Percentiles rank a stretch among this genome's conserved stretches.
Evolutionary conservation across 2,113 vertebrate species (phyloP).

Genomic region (Chionis minor): DNA sequence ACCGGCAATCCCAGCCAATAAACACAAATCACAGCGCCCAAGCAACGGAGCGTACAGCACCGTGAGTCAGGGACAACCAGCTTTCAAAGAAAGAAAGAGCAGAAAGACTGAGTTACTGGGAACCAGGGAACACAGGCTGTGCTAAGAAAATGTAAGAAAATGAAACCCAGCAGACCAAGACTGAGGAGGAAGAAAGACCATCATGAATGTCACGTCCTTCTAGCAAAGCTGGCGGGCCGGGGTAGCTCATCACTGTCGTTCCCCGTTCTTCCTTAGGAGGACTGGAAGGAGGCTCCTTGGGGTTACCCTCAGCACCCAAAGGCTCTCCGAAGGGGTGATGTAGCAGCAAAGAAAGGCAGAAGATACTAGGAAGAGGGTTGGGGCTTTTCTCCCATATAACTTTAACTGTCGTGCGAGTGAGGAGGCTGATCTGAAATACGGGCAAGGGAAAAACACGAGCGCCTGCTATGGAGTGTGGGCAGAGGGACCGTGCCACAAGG

Average conservation of each 20-base stretch:
- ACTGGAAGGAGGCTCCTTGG: background rate
- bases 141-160: background rate
- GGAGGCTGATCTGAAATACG: background rate
- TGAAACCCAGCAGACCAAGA: background rate
- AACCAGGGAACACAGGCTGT: background rate
- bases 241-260: background rate
- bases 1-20: background rate
- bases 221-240: accelerated
- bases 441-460: background rate
- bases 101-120: background rate
- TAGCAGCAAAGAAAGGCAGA: background rate
- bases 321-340: background rate
- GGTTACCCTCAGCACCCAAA: background rate
- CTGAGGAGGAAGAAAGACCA: background rate
- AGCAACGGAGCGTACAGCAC: background rate
- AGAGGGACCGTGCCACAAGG: background rate
- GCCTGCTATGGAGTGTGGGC: background rate
- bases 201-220: background rate
- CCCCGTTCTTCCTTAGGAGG: background rate
- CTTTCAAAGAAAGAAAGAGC: background rate
- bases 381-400: accelerated
- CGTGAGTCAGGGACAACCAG: background rate
- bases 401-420: background rate
- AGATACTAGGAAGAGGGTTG: background rate
- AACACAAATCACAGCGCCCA: background rate